Percentiles rank a stretch among this genome's conserved stretches.
These are phyloP conservation scores for Lampris megalopsis DNA, from an alignment of 2,113 vertebrate genomes.

Conservation along the genomic window DNA sequence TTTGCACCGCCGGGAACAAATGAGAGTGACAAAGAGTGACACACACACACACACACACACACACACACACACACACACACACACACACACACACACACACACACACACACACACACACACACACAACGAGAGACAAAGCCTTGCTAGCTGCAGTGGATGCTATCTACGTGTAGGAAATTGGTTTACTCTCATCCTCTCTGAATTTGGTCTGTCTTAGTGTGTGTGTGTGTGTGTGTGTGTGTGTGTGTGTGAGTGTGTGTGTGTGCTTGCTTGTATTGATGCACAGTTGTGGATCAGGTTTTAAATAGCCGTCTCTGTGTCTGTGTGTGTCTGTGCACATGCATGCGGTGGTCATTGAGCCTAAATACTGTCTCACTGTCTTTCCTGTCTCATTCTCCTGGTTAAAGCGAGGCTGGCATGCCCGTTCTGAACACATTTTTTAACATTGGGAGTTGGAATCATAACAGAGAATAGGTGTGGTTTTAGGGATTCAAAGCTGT, in stretches of 20 bases:
- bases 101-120: not conserved
- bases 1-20: slow-evolving; percentile 56
- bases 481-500: too few relatives aligned
- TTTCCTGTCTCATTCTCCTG: not conserved
- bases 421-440: too few relatives aligned
- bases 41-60: slow-evolving; percentile 18
- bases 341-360: slow-evolving; percentile 18
- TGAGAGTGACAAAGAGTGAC: slow-evolving; percentile 46
- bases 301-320: not conserved
- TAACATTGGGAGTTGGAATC: too few relatives aligned
- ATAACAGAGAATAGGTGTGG: too few relatives aligned
- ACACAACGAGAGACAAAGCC: slow-evolving; percentile 16
- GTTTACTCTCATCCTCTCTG: slow-evolving; percentile 32
- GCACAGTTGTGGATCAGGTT: not conserved
- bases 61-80: slow-evolving; percentile 4
- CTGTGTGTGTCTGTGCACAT: not conserved
- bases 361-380: not conserved
- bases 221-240: slow-evolving; percentile 26
- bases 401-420: not conserved
- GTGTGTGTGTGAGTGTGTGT: slow-evolving; percentile 21
- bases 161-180: slow-evolving; percentile 47
- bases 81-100: not conserved
- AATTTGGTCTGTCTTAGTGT: slow-evolving; percentile 6
- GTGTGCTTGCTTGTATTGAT: slow-evolving; percentile 18
- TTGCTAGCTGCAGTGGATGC: slow-evolving; percentile 21